These are phyloP conservation scores for Rotaria macrura DNA, from an alignment of 2,888 invertebrate species.

Conservation along the genomic window DNA sequence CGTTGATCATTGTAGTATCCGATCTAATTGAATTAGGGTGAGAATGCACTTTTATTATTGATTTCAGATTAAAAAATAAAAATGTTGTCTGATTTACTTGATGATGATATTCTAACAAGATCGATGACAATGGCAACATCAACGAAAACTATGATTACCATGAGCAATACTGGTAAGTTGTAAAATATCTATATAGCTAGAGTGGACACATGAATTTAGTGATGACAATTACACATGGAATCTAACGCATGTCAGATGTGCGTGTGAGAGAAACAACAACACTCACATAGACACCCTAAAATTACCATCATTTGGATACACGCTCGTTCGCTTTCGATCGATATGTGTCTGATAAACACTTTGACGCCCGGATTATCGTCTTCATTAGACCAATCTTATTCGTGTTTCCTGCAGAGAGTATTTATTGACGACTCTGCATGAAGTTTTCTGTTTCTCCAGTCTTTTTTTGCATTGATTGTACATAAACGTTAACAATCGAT, in stretches of 20 bases:
- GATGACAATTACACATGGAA: background rate
- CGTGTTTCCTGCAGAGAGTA: background rate
- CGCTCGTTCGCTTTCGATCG: background rate
- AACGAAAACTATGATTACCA: background rate
- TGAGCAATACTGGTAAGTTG: background rate
- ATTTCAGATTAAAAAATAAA: background rate
- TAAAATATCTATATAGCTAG: background rate
- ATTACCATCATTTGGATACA: constrained; percentile 2
- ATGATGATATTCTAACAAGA: background rate
- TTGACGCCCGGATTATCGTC: background rate
- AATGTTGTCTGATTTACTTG: background rate
- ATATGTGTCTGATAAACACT: background rate
- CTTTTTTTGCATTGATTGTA: background rate
- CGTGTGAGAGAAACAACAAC: background rate
- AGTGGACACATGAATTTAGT: background rate
- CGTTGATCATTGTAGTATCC: background rate
- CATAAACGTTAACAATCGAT: background rate
- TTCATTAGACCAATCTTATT: background rate
- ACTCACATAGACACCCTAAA: background rate
- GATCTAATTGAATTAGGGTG: background rate
- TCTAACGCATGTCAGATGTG: background rate
- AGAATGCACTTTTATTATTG: background rate
- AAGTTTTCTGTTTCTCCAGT: background rate
- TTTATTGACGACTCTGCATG: background rate
- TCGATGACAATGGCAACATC: background rate